A percentile compares a stretch with the other conserved stretches of the same genome.
phyloP scores from a whole-genome alignment of 2,888 invertebrate genomes.

The Ennomos fuscantarius region DNA sequence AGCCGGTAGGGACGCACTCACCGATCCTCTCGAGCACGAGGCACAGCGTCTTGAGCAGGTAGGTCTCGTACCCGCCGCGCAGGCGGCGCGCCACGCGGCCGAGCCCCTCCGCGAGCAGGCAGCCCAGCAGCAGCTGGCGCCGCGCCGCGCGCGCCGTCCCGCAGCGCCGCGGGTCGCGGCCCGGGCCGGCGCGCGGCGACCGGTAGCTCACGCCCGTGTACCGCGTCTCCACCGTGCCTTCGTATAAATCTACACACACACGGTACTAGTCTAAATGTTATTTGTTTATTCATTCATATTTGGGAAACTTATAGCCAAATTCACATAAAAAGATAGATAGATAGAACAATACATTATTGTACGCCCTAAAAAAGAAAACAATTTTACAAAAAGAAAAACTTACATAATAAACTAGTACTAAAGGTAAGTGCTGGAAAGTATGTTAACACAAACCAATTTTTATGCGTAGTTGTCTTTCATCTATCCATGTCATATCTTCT shows the following conservation, averaged over 20 bases:
- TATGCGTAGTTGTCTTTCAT: too few relatives aligned
- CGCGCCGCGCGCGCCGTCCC: conserved; percentile 72
- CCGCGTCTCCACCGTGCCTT: conserved; percentile 69
- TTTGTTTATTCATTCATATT: too few relatives aligned
- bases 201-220: conserved; percentile 72
- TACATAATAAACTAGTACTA: too few relatives aligned
- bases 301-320: too few relatives aligned
- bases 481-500: too few relatives aligned
- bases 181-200: conserved; percentile 36
- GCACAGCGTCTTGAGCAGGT: conserved; percentile 88
- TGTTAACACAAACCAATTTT: too few relatives aligned
- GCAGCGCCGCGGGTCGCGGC: conserved; percentile 43
- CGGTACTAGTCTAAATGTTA: neutral
- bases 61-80: conserved; percentile 81
- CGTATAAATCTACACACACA: conserved; percentile 63
- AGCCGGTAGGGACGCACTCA: conserved; percentile 48
- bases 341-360: too few relatives aligned
- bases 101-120: conserved; percentile 89
- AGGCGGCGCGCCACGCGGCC: conserved; percentile 86
- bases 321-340: too few relatives aligned
- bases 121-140: conserved; percentile 87
- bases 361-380: too few relatives aligned
- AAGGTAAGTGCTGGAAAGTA: too few relatives aligned
- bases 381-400: too few relatives aligned
- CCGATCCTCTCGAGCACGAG: conserved; percentile 89